phyloP scores from a whole-genome alignment of 2,797 vertebrate species.

The Anniella stebbinsi region DNA sequence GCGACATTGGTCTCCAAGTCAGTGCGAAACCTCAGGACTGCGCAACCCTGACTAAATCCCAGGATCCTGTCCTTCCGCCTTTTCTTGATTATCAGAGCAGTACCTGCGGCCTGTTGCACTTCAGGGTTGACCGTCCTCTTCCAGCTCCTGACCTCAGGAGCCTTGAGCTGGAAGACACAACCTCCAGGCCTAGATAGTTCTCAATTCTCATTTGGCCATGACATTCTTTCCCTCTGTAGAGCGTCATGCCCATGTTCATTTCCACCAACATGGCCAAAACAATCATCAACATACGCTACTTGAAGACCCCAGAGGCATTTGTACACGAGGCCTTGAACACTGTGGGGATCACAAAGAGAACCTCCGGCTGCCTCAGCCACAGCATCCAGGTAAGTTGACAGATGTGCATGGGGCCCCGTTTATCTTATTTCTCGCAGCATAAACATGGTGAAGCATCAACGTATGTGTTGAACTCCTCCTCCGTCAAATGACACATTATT shows the following conservation, averaged over 20 bases:
- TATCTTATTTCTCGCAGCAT: too few relatives aligned
- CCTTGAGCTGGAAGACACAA: neutral
- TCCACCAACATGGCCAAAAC: too few relatives aligned
- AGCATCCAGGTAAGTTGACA: conserved; percentile 80
- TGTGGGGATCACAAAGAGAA: conserved; percentile 81
- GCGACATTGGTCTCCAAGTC: too few relatives aligned
- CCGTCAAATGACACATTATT: too few relatives aligned
- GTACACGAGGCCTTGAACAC: conserved; percentile 83
- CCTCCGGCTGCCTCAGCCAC: conserved; percentile 82
- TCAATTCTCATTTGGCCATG: too few relatives aligned
- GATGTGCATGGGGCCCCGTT: too few relatives aligned
- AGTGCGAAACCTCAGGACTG: neutral
- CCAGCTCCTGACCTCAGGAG: too few relatives aligned
- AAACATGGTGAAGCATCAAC: neutral
- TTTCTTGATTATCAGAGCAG: too few relatives aligned
- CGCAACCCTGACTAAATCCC: neutral
- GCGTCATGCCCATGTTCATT: conserved; percentile 79
- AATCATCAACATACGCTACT: too few relatives aligned
- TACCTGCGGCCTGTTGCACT: too few relatives aligned
- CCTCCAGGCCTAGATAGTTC: neutral
- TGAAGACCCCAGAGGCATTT: conserved; percentile 77
- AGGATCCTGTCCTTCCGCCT: neutral
- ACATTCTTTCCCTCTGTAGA: conserved; percentile 67
- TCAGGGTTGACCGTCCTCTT: neutral
- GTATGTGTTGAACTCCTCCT: neutral